These are phyloP conservation scores for Botrylloides violaceus DNA, from an alignment of 23 tunicate species.

Conservation along the genomic window DNA sequence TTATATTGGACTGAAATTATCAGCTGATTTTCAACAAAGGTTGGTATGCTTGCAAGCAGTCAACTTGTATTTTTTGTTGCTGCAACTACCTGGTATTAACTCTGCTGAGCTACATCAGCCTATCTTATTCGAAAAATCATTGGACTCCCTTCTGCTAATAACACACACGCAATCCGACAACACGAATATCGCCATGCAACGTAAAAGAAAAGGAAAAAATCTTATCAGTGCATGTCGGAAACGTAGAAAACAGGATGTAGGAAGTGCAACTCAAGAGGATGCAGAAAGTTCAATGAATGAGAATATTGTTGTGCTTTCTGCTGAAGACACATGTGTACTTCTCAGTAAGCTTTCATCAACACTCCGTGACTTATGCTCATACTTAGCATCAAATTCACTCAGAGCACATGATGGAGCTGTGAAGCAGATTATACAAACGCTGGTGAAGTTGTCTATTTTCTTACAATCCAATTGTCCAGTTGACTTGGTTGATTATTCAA, in stretches of 20 bases:
- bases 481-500: background rate
- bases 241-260: background rate
- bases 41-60: constrained; percentile 39
- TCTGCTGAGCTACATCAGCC: constrained; percentile 9
- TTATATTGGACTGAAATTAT: constrained; percentile 14
- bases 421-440: constrained; percentile 33
- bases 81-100: constrained; percentile 44
- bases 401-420: constrained; percentile 22
- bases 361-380: constrained; percentile 33
- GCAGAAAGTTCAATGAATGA: constrained; percentile 14
- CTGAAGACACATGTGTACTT: constrained; percentile 15
- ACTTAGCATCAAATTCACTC: constrained; percentile 25
- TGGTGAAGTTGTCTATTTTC: constrained; percentile 1
- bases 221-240: background rate
- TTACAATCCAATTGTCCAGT: constrained; percentile 5
- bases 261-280: background rate
- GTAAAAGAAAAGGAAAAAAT: background rate
- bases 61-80: constrained; percentile 41
- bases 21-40: constrained; percentile 34
- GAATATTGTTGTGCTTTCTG: constrained; percentile 6
- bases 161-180: background rate
- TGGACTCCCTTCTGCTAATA: background rate
- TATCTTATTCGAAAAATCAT: constrained; percentile 5
- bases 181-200: background rate
- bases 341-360: constrained; percentile 6